Evolutionary conservation across 1,140 invertebrate species (phyloP).

Genomic region (Pristionchus pacificus): DNA sequence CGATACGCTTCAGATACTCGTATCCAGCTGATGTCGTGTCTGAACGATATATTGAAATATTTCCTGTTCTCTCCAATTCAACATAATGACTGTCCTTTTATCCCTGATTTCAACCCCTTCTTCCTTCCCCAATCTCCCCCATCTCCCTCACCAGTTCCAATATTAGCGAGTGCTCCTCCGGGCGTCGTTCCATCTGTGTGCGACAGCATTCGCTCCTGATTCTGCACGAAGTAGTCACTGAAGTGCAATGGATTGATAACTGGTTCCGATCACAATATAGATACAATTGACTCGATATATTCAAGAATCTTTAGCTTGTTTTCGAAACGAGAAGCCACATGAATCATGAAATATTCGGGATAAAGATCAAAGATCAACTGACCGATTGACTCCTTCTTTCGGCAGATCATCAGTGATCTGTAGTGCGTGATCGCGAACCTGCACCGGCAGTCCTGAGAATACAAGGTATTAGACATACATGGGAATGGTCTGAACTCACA

Average conservation of each 20-base stretch:
- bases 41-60: no score
- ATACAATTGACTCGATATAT: no score
- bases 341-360: no score
- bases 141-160: conserved; percentile 57
- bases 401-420: conserved; percentile 91
- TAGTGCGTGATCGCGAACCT: conserved; percentile 87
- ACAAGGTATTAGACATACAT: conserved; percentile 7
- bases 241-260: no score
- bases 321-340: no score
- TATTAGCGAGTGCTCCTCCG: conserved; percentile 61
- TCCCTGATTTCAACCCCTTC: no score
- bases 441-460: conserved; percentile 64
- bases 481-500: no score
- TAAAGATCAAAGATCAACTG: no score
- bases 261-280: no score
- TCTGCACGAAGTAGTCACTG: conserved; percentile 90
- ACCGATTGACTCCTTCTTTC: conserved; percentile 91
- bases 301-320: neutral
- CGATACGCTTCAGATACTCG: conserved; percentile 62
- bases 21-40: conserved; percentile 11
- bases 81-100: no score
- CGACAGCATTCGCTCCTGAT: conserved; percentile 75
- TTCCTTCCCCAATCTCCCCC: no score
- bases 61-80: no score
- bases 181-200: conserved; percentile 61